Percentiles rank a stretch among this genome's conserved stretches.
phyloP scores from a whole-genome alignment of 1,140 invertebrate genomes.

The Wiebesia pumilae region DNA sequence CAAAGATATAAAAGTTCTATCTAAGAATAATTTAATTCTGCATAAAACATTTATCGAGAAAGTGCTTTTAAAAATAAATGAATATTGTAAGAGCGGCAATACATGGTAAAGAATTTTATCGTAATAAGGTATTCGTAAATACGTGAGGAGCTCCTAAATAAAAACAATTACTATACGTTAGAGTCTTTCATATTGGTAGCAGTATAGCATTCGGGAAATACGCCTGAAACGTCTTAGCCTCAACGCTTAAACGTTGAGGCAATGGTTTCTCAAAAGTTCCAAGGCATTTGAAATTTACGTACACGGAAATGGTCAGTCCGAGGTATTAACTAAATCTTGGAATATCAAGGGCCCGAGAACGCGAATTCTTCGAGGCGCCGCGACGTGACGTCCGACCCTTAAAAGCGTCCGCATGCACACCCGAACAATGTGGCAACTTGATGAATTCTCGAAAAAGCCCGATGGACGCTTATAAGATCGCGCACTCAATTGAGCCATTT shows the following conservation, averaged over 20 bases:
- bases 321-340: too few species aligned
- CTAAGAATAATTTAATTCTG: not conserved
- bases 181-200: too few species aligned
- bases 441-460: not conserved
- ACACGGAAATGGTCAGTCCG: not conserved
- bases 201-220: too few species aligned
- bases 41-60: not conserved
- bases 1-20: not conserved
- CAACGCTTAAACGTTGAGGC: not conserved
- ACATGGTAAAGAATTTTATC: not conserved
- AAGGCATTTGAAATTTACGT: not conserved
- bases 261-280: not conserved
- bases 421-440: not conserved
- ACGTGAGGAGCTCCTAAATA: too few species aligned
- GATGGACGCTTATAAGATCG: not conserved
- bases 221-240: too few species aligned
- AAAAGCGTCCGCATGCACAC: not conserved
- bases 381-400: not conserved
- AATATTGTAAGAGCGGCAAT: not conserved
- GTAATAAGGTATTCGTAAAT: too few species aligned
- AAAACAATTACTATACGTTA: too few species aligned
- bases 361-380: not conserved
- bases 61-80: not conserved
- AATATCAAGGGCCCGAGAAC: not conserved
- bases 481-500: conserved; percentile 29